A percentile compares a stretch with the other conserved stretches of the same genome.
Evolutionary conservation across 37 sponge, comb jelly and placozoan species (phyloP).

Genomic region (Halisarca cf. caerulea): DNA sequence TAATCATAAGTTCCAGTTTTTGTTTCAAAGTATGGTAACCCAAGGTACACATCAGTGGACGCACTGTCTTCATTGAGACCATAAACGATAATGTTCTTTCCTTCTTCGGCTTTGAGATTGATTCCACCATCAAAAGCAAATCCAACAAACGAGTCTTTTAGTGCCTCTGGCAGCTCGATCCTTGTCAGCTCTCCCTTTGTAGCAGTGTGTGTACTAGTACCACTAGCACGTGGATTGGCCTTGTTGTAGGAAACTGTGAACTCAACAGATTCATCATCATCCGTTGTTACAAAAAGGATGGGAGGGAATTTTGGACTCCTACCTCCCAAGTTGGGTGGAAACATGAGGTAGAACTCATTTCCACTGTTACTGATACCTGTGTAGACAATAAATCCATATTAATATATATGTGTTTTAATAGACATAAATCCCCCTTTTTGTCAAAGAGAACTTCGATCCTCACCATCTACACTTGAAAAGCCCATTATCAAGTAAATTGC

Average conservation of each 20-base stretch:
- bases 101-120: neutral
- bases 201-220: neutral
- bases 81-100: constrained; percentile 45
- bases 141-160: neutral
- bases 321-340: neutral
- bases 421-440: too few species aligned
- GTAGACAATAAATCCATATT: too few species aligned
- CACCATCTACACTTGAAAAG: too few species aligned
- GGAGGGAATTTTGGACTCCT: neutral
- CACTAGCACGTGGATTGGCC: neutral
- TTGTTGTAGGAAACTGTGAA: neutral
- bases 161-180: neutral
- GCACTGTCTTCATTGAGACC: constrained; percentile 22
- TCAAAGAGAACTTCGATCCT: too few species aligned
- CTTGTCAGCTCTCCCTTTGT: neutral
- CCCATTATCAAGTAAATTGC: too few species aligned
- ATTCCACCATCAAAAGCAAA: neutral
- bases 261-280: neutral
- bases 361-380: neutral
- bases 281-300: neutral
- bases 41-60: constrained; percentile 59
- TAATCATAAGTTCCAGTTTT: constrained; percentile 38
- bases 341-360: neutral
- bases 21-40: constrained; percentile 27
- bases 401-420: too few species aligned